phyloP scores from a whole-genome alignment of 2,888 invertebrate genomes.

The Drosophila dives region DNA sequence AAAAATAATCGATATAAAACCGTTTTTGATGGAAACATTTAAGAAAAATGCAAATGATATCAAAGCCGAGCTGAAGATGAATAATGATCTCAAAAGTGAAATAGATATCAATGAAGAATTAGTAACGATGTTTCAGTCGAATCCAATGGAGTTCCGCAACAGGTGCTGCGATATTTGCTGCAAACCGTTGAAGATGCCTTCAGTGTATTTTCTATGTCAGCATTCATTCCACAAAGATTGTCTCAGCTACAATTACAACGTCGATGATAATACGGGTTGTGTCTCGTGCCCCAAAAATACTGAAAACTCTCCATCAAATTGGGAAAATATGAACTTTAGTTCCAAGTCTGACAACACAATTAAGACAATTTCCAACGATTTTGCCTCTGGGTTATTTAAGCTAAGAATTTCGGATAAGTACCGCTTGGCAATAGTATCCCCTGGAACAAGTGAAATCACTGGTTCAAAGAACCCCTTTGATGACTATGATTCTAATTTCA shows the following conservation, averaged over 20 bases:
- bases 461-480: slow-evolving; percentile 37
- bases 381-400: slow-evolving; percentile 31
- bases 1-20: slow-evolving; percentile 36
- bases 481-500: slow-evolving; percentile 37
- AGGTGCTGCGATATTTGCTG: slow-evolving; percentile 68
- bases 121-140: slow-evolving; percentile 39
- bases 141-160: slow-evolving; percentile 75
- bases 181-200: slow-evolving; percentile 55
- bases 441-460: background rate
- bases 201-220: slow-evolving; percentile 72
- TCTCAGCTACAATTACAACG: slow-evolving; percentile 28
- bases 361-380: slow-evolving; percentile 23
- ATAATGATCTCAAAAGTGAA: slow-evolving; percentile 34
- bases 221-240: slow-evolving; percentile 76
- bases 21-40: slow-evolving; percentile 37
- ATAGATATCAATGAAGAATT: slow-evolving; percentile 25
- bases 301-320: background rate
- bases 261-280: slow-evolving; percentile 19
- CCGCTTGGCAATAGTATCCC: background rate
- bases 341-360: slow-evolving; percentile 20
- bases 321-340: background rate
- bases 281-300: slow-evolving; percentile 27
- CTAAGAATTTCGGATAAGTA: background rate
- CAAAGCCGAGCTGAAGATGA: slow-evolving; percentile 29
- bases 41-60: slow-evolving; percentile 9